Base-by-base conservation (phyloP, 2,113 vertebrate genomes). In the Numenius arquata region DNA sequence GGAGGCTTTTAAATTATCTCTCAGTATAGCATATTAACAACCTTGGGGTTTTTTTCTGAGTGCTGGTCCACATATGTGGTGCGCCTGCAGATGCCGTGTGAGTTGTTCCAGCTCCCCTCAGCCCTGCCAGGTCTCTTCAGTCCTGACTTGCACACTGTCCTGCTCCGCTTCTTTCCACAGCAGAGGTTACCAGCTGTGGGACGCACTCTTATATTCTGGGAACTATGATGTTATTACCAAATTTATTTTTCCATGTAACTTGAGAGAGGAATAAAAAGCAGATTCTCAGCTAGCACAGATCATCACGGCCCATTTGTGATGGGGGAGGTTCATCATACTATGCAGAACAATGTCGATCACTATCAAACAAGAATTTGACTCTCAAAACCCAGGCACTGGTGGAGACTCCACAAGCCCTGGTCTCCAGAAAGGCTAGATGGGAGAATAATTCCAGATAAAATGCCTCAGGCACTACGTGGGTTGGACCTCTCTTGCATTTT, bases 1-100 rank as follows among this genome's bases (percentile, higher is more conserved):
- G 47, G 25, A 93, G 74, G 85, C 70, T 96, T 96, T 96, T 95
- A 97, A 96, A 96, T 96, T 95, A 79, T 95, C 87, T 91, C 81
- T 94, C 87, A 16, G 27, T 79, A 50, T 32, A 96, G 74, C 71
- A 66, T 96, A 93, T 97, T 97, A 97, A 96, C 96, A 96, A 79
- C 93, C 88, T 76, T 62, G 52, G 36, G 36, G 9, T 0, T 18
- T 82, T 90, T 89, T 92, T 52, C 81, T 29, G 93, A 96, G 70
- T 12, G 81, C 93, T 97, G 95, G 53, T 94, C 53, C 87, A 76
- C 96, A 97, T 50, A 85, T 96, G 95, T 95, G 91, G 74, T 66
- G 53, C 0, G 41, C 75, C 91, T 97, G 91, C 93, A 96, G 77
- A 96, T 91, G 87, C 85, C 0, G 26, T 58, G 80, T 70, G 80